A percentile compares a stretch with the other conserved stretches of the same genome.
Evolutionary conservation across 2,797 vertebrate species (phyloP).

Genomic region (Liparis tanakae): DNA sequence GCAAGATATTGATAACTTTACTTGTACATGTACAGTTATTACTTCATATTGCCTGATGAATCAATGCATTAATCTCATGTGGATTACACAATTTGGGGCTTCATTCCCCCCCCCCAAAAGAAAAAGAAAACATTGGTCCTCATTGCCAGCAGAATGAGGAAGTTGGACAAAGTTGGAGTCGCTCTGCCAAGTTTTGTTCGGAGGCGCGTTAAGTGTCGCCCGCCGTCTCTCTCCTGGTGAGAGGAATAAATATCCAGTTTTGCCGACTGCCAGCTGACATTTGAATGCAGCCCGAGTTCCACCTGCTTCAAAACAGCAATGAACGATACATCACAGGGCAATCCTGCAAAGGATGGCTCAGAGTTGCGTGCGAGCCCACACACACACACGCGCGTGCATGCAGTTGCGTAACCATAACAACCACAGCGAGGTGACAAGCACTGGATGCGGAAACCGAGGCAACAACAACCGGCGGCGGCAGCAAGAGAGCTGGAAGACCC

Average conservation of each 20-base stretch:
- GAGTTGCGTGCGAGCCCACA: conserved; percentile 36
- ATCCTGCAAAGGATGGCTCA: conserved; percentile 29
- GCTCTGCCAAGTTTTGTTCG: conserved; percentile 25
- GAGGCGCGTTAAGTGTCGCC: conserved; percentile 15
- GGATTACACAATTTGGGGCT: conserved; percentile 1
- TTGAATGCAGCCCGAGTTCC: conserved; percentile 28
- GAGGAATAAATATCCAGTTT: conserved; percentile 3
- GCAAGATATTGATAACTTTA: too few relatives aligned
- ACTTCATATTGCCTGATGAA: not conserved
- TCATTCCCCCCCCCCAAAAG: not conserved
- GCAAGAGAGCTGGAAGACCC: conserved; percentile 46
- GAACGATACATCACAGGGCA: conserved; percentile 20
- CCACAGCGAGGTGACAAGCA: conserved; percentile 55
- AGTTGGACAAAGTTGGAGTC: not conserved
- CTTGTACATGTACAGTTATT: not conserved
- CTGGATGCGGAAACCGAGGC: conserved; percentile 20
- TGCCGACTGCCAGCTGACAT: conserved; percentile 7
- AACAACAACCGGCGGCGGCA: conserved; percentile 23
- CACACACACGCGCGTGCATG: not conserved
- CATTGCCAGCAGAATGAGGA: conserved; percentile 28
- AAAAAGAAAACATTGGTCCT: not conserved
- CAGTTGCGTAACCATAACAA: conserved; percentile 71
- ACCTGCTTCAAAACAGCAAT: conserved; percentile 14
- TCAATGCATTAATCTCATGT: not conserved
- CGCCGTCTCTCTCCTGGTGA: conserved; percentile 3